A percentile compares a stretch with the other conserved stretches of the same genome.
phyloP scores from a whole-genome alignment of 1,140 invertebrate genomes.

The Habropoda laboriosa region DNA sequence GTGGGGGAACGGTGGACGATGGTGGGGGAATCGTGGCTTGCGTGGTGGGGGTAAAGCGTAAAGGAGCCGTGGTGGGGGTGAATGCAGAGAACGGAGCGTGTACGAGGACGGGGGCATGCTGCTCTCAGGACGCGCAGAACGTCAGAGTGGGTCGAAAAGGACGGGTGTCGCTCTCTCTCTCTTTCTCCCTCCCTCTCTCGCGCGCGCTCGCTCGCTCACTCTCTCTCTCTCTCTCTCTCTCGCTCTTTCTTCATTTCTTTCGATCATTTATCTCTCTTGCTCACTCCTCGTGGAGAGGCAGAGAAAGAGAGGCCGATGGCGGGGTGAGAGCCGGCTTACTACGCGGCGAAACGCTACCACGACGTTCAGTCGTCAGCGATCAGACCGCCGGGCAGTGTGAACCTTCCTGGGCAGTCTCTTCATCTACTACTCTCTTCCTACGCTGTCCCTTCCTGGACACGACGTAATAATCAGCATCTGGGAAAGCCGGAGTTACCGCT shows the following conservation, averaged over 20 bases:
- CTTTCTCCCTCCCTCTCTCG: constrained; percentile 9
- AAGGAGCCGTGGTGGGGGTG: constrained; percentile 53
- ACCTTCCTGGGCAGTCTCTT: constrained; percentile 65
- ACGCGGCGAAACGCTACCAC: constrained; percentile 69
- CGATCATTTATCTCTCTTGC: constrained; percentile 50
- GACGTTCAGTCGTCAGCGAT: constrained; percentile 71
- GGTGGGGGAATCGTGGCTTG: constrained; percentile 27
- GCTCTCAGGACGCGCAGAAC: constrained; percentile 71
- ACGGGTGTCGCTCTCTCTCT: constrained; percentile 61
- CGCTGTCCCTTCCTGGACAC: constrained; percentile 37
- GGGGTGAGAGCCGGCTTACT: constrained; percentile 72
- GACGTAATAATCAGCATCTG: constrained; percentile 35
- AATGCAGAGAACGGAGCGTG: constrained; percentile 64
- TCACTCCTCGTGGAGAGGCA: constrained; percentile 54
- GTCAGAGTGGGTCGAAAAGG: constrained; percentile 72
- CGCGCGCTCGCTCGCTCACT: neutral
- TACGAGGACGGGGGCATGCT: constrained; percentile 66
- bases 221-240: constrained; percentile 3
- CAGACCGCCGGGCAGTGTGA: constrained; percentile 71
- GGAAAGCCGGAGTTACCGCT: constrained; percentile 7
- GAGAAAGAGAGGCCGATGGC: constrained; percentile 67
- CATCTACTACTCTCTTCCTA: constrained; percentile 30
- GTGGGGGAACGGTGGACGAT: neutral
- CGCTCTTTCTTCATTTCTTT: constrained; percentile 39
- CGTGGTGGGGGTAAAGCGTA: constrained; percentile 50